These are phyloP conservation scores for Caerostris extrusa DNA, from an alignment of 1,140 invertebrate species.

Conservation along the genomic window DNA sequence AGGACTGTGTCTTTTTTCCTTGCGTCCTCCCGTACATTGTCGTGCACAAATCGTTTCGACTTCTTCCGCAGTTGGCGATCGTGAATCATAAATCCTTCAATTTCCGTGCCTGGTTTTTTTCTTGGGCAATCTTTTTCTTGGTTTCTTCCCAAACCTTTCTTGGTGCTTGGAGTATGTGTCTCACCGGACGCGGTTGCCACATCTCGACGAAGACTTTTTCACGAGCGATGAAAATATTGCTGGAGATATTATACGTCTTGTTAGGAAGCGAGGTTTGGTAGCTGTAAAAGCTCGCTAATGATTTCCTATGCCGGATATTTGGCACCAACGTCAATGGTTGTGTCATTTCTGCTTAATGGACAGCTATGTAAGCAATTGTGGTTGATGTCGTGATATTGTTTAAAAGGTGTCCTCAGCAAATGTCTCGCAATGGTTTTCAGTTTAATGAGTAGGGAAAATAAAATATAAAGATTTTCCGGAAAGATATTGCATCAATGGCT, in stretches of 20 bases:
- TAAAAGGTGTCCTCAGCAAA: not conserved
- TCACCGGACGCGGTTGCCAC: conserved; percentile 26
- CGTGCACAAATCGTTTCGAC: conserved; percentile 27
- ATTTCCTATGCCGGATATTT: conserved; percentile 14
- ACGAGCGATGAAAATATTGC: not conserved
- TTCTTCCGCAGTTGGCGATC: conserved; percentile 38
- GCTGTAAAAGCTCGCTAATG: not conserved
- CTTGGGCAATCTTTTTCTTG: not conserved
- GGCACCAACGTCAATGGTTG: not conserved
- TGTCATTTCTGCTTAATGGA: not conserved
- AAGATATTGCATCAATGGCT: not conserved
- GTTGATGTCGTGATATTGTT: not conserved
- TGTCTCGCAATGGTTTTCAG: not conserved
- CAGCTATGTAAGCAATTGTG: not conserved
- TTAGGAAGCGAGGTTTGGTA: not conserved
- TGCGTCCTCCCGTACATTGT: conserved; percentile 13
- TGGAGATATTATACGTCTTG: not conserved
- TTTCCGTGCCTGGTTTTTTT: not conserved
- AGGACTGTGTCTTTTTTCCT: not conserved
- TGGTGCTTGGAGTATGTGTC: conserved; percentile 9
- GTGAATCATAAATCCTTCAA: conserved; percentile 56
- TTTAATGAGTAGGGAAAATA: not conserved
- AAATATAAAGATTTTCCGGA: not conserved
- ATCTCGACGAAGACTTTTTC: not conserved
- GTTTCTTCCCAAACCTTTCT: not conserved